Evolutionary conservation across 2,113 vertebrate genomes (phyloP), one percentile per base, ranked within the genome.

Genomic region (Nothocercus julius): DNA sequence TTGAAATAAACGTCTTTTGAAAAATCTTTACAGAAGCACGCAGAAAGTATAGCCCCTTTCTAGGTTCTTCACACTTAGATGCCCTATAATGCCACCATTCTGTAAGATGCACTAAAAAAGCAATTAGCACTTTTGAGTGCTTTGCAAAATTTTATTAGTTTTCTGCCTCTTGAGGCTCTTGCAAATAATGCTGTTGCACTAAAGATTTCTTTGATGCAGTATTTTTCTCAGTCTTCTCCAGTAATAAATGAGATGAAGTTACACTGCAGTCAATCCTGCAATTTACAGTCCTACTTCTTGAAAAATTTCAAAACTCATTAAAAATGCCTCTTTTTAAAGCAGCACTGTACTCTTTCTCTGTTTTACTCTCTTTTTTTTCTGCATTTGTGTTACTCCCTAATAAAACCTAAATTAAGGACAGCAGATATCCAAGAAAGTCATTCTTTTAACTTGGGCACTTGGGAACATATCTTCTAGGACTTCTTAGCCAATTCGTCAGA

Each of bases 91-190:
- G 45, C 34, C 87, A 68, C 74, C 4, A 2, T 64, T 91, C 62
- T 20, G 15, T 13, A 53, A 92, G 74, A 86, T 18, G 54, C 66
- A 53, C 84, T 90, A 32, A 75, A 89, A 66, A 80, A 70, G 42
- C 92, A 95, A 95, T 97, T 95, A 97, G 70, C 82, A 84, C 79
- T 95, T 97, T 62, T 7, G 82, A 85, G 67, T 49, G 82, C 75
- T 92, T 90, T 90, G 86, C 80, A 94, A 54, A 59, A 58, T 87
- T 73, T 72, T 54, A 54, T 82, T 73, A 63, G 64, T 81, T 90
- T 82, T 45, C 59, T 88, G 74, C 58, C 64, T 93, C 92, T 93
- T 58, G 69, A 80, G 85, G 90, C 83, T 88, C 36, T 90, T 93
- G 94, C 73, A 61, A 82, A 77, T 36, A 53, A 38, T 38, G 97